Conservation (phyloP, 2,113 vertebrate species). For the Anolis sagrei region DNA sequence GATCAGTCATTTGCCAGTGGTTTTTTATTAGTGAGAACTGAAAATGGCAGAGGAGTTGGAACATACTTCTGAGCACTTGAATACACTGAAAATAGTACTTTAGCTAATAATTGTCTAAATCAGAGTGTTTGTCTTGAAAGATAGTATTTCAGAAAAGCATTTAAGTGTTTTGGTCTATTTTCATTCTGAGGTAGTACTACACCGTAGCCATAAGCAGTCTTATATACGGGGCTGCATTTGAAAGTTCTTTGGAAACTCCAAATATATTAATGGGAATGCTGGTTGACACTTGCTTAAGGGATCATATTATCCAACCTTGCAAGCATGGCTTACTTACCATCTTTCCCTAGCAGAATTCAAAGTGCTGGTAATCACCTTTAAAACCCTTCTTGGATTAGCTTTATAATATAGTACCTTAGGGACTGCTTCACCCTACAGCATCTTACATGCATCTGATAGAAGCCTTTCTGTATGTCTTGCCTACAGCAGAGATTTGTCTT, state of each 20-base stretch:
- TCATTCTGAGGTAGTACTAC: conserved; percentile 30
- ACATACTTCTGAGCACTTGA: conserved; percentile 10
- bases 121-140: conserved; percentile 17
- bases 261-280: not conserved
- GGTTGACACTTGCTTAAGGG: not conserved
- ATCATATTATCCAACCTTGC: not conserved
- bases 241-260: not conserved
- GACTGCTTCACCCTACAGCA: not conserved
- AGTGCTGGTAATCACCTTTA: too few species aligned
- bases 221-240: not conserved
- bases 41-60: not conserved
- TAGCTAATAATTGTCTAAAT: conserved; percentile 33
- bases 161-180: conserved; percentile 14
- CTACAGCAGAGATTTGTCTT: not conserved
- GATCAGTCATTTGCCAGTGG: conserved; percentile 36
- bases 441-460: not conserved
- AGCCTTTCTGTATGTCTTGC: not conserved
- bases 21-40: conserved; percentile 20
- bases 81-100: not conserved
- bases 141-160: not conserved
- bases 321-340: not conserved
- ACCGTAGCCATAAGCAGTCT: conserved; percentile 25
- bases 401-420: not conserved
- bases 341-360: not conserved
- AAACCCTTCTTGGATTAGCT: not conserved